Evolutionary conservation across 2,113 vertebrate genomes (phyloP).

Genomic region (Cyprinodon tularosa): DNA sequence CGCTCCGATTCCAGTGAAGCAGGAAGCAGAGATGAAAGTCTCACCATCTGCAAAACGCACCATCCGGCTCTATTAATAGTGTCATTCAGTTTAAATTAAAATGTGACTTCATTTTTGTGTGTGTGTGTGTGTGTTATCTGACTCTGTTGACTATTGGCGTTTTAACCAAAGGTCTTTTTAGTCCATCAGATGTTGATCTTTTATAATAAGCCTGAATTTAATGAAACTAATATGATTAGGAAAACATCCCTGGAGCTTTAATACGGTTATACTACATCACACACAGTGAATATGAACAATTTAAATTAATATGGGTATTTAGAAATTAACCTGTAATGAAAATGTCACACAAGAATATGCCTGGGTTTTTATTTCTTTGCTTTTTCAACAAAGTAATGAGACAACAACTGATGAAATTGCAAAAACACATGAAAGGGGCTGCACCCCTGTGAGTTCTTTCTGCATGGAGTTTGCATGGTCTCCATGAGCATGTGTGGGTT

Average conservation of each 20-base stretch:
- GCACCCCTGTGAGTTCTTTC: too few species aligned
- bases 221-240: neutral
- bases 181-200: slow-evolving; percentile 2
- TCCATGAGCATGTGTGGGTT: too few species aligned
- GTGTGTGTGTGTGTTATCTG: slow-evolving; percentile 27
- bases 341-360: neutral
- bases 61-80: slow-evolving; percentile 71
- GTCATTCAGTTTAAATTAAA: slow-evolving; percentile 52
- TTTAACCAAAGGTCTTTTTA: slow-evolving; percentile 1
- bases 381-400: neutral
- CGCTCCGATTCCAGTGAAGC: slow-evolving; percentile 76
- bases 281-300: neutral
- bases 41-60: slow-evolving; percentile 66
- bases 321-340: neutral
- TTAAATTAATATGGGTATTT: neutral
- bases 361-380: neutral
- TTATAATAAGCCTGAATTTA: neutral
- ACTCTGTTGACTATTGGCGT: slow-evolving; percentile 13
- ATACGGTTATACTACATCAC: neutral
- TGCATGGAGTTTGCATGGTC: too few species aligned
- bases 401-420: too few species aligned
- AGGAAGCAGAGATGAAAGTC: slow-evolving; percentile 77
- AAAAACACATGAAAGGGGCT: too few species aligned
- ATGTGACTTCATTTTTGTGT: slow-evolving; percentile 28
- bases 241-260: neutral